Evolutionary conservation across 2,113 vertebrate genomes (phyloP).

Genomic region (Spilogale gracilis): DNA sequence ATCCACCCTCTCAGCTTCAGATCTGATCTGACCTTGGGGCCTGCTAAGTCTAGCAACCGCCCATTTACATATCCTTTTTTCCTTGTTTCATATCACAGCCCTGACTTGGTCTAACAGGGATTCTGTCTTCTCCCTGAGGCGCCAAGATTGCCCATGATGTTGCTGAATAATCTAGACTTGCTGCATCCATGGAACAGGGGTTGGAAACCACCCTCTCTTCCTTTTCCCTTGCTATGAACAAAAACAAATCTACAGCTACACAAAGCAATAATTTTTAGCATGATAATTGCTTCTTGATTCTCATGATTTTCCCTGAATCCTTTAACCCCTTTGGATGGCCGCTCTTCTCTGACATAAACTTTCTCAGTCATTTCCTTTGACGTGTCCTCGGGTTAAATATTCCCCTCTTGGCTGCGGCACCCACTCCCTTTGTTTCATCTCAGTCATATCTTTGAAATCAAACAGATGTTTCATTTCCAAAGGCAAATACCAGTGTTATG

Average conservation of each 20-base stretch:
- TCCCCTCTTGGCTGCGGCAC: background rate
- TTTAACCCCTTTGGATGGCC: conserved; percentile 62
- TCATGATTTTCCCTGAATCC: conserved; percentile 65
- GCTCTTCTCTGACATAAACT: background rate
- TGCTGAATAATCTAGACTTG: background rate
- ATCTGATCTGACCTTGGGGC: background rate
- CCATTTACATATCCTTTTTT: background rate
- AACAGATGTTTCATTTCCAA: conserved; percentile 42
- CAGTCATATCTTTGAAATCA: background rate
- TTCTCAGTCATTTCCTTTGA: conserved; percentile 36
- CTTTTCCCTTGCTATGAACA: background rate
- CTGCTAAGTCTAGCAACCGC: background rate
- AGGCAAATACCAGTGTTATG: background rate
- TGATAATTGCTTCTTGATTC: conserved; percentile 65
- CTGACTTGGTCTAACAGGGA: background rate
- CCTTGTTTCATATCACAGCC: background rate
- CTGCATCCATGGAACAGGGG: background rate
- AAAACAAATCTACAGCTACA: background rate
- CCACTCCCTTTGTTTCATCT: background rate
- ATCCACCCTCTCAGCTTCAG: background rate
- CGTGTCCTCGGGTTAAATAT: background rate
- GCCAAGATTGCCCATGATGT: fast-evolving
- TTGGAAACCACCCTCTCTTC: background rate
- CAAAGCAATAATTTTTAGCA: conserved; percentile 30
- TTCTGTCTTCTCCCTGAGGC: background rate